Evolutionary conservation across 1,140 invertebrate species (phyloP).

Genomic region (Reticulitermes speratus): DNA sequence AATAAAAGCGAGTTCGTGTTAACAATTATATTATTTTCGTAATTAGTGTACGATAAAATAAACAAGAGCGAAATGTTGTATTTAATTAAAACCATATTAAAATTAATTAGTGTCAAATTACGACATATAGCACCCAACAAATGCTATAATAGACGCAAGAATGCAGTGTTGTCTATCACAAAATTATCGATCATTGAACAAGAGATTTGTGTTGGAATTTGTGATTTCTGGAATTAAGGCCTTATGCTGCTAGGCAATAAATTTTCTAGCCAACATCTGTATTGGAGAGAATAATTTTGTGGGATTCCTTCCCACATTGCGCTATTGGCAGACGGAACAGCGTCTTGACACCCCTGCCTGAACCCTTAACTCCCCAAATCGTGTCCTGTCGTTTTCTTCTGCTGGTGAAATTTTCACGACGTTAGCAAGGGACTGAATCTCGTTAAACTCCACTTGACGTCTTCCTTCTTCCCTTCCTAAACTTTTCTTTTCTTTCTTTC

Average conservation of each 20-base stretch:
- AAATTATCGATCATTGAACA: too few relatives aligned
- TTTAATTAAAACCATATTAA: too few relatives aligned
- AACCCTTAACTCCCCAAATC: neutral
- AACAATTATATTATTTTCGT: too few relatives aligned
- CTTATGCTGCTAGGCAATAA: neutral
- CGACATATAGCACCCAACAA: too few relatives aligned
- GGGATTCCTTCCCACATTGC: neutral
- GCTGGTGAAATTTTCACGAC: constrained; percentile 14
- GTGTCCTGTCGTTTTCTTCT: constrained; percentile 1
- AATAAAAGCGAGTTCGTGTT: too few relatives aligned
- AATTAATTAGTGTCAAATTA: too few relatives aligned
- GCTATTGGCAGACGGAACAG: neutral
- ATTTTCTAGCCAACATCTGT: too few relatives aligned
- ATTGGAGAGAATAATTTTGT: neutral
- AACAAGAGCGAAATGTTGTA: too few relatives aligned
- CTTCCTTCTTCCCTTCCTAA: neutral
- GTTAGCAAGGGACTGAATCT: neutral
- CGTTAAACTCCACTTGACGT: neutral
- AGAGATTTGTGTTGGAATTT: too few relatives aligned
- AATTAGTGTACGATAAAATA: too few relatives aligned
- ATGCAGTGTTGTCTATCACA: too few relatives aligned
- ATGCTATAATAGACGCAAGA: too few relatives aligned
- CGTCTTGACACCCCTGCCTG: neutral
- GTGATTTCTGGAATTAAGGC: neutral
- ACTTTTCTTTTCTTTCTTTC: neutral